Conservation (phyloP, 2,113 vertebrate species). For the Prunella himalayana region DNA sequence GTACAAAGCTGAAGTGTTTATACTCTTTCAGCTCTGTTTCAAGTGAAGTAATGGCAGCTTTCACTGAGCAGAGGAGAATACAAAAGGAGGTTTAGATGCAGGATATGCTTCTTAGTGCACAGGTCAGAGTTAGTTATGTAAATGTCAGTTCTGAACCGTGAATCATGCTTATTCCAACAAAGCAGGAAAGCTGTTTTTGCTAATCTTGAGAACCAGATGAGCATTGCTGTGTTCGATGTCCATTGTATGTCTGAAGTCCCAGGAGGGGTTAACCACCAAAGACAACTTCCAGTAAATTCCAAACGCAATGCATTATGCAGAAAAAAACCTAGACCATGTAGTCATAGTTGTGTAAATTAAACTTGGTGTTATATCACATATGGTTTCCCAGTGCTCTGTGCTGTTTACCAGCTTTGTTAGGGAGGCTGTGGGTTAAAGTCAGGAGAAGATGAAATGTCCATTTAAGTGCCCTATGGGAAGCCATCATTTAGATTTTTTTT, state of each 20-base stretch:
- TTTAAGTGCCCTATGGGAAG: slow-evolving; percentile 23
- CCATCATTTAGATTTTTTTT: slow-evolving; percentile 34
- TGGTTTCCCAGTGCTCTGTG: neutral
- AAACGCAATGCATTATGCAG: slow-evolving; percentile 2
- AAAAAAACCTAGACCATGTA: neutral
- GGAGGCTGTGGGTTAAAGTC: neutral
- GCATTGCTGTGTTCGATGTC: neutral
- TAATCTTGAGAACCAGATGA: neutral
- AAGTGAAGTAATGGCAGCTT: neutral
- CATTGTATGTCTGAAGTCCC: neutral
- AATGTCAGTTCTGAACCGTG: neutral
- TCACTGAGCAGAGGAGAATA: neutral
- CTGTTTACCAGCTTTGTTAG: neutral
- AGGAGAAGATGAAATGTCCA: neutral
- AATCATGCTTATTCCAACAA: neutral
- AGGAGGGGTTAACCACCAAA: neutral
- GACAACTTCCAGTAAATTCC: neutral
- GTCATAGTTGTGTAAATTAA: neutral
- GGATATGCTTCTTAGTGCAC: neutral
- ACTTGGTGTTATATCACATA: neutral
- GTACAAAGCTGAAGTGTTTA: neutral
- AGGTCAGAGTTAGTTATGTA: neutral
- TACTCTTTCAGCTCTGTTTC: neutral
- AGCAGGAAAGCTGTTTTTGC: neutral
- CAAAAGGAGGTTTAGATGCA: neutral